Percentiles rank a stretch among this genome's conserved stretches.
Evolutionary conservation across 2,888 invertebrate species (phyloP).

Genomic region (Cataglyphis cursor): DNA sequence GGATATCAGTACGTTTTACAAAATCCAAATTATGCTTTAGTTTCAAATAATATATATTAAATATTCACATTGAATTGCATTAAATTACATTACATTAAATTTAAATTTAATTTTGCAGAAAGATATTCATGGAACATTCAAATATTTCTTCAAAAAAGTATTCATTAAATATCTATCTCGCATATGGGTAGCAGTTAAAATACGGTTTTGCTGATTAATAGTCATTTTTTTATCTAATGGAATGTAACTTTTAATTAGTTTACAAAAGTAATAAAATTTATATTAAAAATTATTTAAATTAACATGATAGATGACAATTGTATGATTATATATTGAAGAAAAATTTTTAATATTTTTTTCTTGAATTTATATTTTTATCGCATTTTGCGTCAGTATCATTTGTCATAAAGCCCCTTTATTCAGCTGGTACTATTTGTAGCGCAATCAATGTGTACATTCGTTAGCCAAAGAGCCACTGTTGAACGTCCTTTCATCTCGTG

Average conservation of each 20-base stretch:
- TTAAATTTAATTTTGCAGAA: neutral
- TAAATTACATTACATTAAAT: no score
- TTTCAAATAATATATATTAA: neutral
- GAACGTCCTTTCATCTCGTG: conserved; percentile 47
- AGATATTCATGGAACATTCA: neutral
- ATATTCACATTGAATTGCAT: neutral
- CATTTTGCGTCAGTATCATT: neutral
- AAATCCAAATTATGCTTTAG: neutral
- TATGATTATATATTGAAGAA: neutral
- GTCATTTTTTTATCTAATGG: neutral
- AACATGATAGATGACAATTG: neutral
- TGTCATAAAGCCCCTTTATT: conserved; percentile 33
- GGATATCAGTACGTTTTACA: neutral
- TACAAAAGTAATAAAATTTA: neutral
- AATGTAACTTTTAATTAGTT: neutral
- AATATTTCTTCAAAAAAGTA: neutral
- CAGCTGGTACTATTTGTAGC: neutral
- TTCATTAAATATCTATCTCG: neutral
- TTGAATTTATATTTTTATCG: conserved; percentile 2
- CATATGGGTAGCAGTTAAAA: neutral
- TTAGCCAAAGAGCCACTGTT: conserved; percentile 45
- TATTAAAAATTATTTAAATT: neutral
- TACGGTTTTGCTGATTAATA: neutral
- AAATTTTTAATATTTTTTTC: neutral
- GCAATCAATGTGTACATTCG: conserved; percentile 22